Base-by-base conservation (phyloP, 2,888 invertebrate genomes). In the Drosophila lacicola region DNA sequence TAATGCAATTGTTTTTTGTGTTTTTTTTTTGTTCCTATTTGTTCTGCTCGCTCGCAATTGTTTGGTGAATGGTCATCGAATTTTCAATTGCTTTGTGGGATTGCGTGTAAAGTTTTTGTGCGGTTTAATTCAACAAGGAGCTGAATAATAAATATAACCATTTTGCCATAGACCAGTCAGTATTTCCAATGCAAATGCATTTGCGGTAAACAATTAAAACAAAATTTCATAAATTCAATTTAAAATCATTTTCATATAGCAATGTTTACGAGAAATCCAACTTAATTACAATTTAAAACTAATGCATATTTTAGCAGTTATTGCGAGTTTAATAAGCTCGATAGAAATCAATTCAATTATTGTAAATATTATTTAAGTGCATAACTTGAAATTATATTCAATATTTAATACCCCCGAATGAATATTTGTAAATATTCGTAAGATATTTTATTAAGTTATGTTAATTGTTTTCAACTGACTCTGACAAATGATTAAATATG, bases 21-120 rank as follows among this genome's bases (percentile, higher is more conserved):
- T 45, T 29, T 2, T 13, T 25, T 13, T 25, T 2, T 13, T 25
- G 5, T 25, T 46, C 5, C 25, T 55, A 21, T 34, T 54, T 42
- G 34, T 2, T 21, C 47, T 62, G 47, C 51, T 41, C 41, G 47
- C 62, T 65, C 4, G 42, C 56, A 68, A 71, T 67, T 65, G 64
- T 66, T 57, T 72, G 78, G 55, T 57, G 69, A 80, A 69, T 78
- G 78, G 70, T 64, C 80, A 82, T 80, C 53, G 72, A 75, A 78
- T 72, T 82, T 72, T 55, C 74, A 79, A 84, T 84, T 77, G 79
- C 60, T 64, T 70, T 82, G 63, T 67, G 57, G 80, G 49, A 74
- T 54, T 62, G 70, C 65, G 70, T 67, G 74, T 37, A 78, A 82
- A 47, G 66, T 75, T 78, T 77, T 60, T 64, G 56, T 51, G 67